Percentiles rank a stretch among this genome's conserved stretches.
Conservation (phyloP, 2,888 invertebrate species). For the Octonoba sinensis region DNA sequence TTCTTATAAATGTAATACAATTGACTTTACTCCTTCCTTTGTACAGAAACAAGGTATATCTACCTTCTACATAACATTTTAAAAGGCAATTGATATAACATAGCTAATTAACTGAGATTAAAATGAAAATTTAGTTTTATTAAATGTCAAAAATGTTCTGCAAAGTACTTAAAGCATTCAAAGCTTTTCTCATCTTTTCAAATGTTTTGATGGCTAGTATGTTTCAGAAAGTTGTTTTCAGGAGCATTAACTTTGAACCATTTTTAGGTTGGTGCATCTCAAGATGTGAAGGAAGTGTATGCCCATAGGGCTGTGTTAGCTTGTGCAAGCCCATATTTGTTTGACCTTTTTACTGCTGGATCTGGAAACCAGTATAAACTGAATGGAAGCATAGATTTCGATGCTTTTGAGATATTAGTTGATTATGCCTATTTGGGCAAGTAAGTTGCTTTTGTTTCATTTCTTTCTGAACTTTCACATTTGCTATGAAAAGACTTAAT, state of each 20-base stretch:
- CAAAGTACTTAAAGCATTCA: too few relatives aligned
- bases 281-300: constrained; percentile 76
- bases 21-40: too few relatives aligned
- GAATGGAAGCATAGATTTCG: constrained; percentile 78
- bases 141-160: too few relatives aligned
- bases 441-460: constrained; percentile 68
- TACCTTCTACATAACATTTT: too few relatives aligned
- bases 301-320: constrained; percentile 86
- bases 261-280: constrained; percentile 76
- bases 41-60: too few relatives aligned
- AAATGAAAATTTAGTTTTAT: too few relatives aligned
- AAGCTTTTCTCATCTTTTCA: too few relatives aligned
- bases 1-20: too few relatives aligned
- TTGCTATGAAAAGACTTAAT: not conserved
- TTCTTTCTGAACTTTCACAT: not conserved
- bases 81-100: too few relatives aligned
- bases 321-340: constrained; percentile 82
- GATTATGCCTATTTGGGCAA: constrained; percentile 87
- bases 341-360: constrained; percentile 79
- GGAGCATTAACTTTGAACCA: not conserved
- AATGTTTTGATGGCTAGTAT: too few relatives aligned
- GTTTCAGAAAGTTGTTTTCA: too few relatives aligned
- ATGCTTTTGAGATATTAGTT: constrained; percentile 81
- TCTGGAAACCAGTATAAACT: constrained; percentile 70
- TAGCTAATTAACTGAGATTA: too few relatives aligned